Evolutionary conservation across 1,140 invertebrate species (phyloP).

Genomic region (Battus philenor): DNA sequence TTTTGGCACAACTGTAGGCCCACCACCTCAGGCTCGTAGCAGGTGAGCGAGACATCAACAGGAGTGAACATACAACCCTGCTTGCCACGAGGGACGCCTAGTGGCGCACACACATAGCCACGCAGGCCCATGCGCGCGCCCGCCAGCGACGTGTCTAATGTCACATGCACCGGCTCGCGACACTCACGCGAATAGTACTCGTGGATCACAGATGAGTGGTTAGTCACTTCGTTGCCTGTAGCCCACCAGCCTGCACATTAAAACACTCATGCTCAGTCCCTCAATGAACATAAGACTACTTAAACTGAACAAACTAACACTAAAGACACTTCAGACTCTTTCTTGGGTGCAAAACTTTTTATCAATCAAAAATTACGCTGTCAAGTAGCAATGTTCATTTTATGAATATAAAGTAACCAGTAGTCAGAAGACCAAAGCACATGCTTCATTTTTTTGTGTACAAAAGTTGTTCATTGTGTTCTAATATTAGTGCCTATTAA

Average conservation of each 20-base stretch:
- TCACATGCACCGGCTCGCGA: slow-evolving; percentile 94
- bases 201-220: slow-evolving; percentile 97
- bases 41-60: slow-evolving; percentile 88
- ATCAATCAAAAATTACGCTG: not conserved
- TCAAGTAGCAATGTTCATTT: no score
- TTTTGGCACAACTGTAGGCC: slow-evolving; percentile 88
- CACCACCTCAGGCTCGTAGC: slow-evolving; percentile 92
- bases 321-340: no score
- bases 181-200: slow-evolving; percentile 97
- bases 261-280: not conserved
- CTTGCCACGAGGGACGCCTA: slow-evolving; percentile 93
- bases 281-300: no score
- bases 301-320: no score
- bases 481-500: no score
- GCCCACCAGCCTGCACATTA: slow-evolving; percentile 93
- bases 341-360: not conserved
- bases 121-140: slow-evolving; percentile 91
- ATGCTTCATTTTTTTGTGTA: no score
- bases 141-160: slow-evolving; percentile 92
- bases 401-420: no score
- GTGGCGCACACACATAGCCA: slow-evolving; percentile 89
- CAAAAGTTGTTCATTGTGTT: no score
- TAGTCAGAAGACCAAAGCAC: no score
- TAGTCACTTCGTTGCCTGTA: slow-evolving; percentile 96
- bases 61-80: slow-evolving; percentile 98